These are phyloP conservation scores for Metopolophium dirhodum DNA, from an alignment of 1,140 invertebrate genomes.

Conservation along the genomic window DNA sequence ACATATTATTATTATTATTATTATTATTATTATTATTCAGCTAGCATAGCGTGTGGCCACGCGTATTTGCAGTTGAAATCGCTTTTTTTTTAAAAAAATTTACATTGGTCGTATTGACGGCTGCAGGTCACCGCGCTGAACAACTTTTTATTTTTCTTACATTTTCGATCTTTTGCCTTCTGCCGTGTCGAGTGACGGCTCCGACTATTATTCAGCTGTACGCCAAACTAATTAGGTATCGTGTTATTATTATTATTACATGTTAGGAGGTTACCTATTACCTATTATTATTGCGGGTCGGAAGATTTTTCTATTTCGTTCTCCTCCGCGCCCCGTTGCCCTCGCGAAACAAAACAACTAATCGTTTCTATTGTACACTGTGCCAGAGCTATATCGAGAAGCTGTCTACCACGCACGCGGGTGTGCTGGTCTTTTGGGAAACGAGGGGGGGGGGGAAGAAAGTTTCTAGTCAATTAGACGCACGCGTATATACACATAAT, in stretches of 20 bases:
- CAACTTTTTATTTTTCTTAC: not conserved
- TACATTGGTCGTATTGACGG: not conserved
- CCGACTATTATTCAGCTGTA: not conserved
- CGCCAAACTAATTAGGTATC: not conserved
- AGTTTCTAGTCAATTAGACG: constrained; percentile 3
- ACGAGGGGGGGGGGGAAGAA: not conserved
- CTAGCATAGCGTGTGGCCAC: too few relatives aligned
- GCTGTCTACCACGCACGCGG: not conserved
- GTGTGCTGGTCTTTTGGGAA: not conserved
- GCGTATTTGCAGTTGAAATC: not conserved
- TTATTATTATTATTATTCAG: too few relatives aligned
- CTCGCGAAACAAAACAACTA: not conserved
- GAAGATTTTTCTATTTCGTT: not conserved
- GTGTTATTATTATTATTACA: not conserved
- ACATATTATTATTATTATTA: too few relatives aligned
- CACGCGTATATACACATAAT: too few relatives aligned
- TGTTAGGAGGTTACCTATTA: not conserved
- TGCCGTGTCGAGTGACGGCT: not conserved
- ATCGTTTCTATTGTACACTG: not conserved
- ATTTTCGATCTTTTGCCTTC: not conserved
- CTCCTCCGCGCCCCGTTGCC: not conserved
- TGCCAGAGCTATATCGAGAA: not conserved
- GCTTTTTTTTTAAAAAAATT: not conserved
- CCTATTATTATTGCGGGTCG: not conserved
- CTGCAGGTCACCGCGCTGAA: not conserved